These are phyloP conservation scores for Callorhinus ursinus DNA, from an alignment of 2,113 vertebrate genomes.

Conservation along the genomic window DNA sequence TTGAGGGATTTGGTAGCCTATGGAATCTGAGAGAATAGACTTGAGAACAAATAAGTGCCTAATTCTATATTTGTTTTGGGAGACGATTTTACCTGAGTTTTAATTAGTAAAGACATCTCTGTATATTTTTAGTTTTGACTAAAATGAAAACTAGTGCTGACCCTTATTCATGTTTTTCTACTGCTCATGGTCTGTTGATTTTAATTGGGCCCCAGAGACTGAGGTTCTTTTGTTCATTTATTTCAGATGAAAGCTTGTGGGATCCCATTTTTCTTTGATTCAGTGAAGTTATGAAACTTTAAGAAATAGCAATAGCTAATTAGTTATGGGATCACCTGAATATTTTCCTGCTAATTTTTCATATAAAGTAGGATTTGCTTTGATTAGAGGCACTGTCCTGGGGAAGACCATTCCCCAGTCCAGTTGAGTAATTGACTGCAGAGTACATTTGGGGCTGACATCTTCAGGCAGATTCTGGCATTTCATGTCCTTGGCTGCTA, in stretches of 20 bases:
- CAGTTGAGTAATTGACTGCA: not conserved
- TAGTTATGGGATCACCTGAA: not conserved
- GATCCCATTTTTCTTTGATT: constrained; percentile 5
- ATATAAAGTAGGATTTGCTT: not conserved
- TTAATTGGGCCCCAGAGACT: not conserved
- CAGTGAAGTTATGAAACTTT: not conserved
- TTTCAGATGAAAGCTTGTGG: not conserved
- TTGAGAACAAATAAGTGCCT: not conserved
- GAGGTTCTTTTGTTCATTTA: not conserved
- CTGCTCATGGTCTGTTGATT: not conserved
- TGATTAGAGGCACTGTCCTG: not conserved
- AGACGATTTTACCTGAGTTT: not conserved
- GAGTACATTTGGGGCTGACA: not conserved
- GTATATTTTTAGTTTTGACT: constrained; percentile 33
- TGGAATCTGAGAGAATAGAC: not conserved
- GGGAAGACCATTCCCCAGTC: not conserved
- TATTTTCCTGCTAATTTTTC: not conserved
- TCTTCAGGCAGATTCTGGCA: not conserved
- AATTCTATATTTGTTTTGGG: not conserved
- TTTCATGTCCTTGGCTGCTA: not conserved
- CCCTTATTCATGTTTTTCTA: not conserved
- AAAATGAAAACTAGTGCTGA: not conserved
- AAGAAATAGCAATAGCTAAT: not conserved
- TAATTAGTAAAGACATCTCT: not conserved
- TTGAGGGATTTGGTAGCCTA: not conserved